Conservation (phyloP, 2,797 vertebrate genomes). For the Micropoecilia bifurca region DNA sequence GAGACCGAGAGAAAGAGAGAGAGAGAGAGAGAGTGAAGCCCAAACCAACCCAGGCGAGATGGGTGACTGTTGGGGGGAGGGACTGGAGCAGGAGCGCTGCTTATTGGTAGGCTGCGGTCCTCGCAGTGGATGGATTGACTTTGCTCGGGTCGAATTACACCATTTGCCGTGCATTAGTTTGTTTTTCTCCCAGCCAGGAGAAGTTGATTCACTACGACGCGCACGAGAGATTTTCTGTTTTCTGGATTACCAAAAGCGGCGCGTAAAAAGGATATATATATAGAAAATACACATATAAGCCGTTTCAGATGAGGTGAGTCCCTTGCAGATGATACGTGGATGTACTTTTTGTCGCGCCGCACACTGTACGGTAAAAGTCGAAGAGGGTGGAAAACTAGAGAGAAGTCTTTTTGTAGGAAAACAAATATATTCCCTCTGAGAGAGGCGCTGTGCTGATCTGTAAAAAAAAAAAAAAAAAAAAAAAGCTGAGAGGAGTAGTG, state of each 20-base stretch:
- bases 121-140: constrained; percentile 84
- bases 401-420: constrained; percentile 57
- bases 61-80: constrained; percentile 75
- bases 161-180: constrained; percentile 86
- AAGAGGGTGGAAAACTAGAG: constrained; percentile 32
- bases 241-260: constrained; percentile 60
- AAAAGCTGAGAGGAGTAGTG: constrained; percentile 66
- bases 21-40: constrained; percentile 46
- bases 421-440: constrained; percentile 47
- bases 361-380: constrained; percentile 60
- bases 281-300: background rate
- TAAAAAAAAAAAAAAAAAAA: constrained; percentile 18
- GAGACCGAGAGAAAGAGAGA: constrained; percentile 22
- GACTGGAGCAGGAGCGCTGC: constrained; percentile 72
- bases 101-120: constrained; percentile 76
- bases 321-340: constrained; percentile 45
- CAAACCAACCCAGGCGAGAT: constrained; percentile 64
- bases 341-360: constrained; percentile 49
- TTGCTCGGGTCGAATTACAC: constrained; percentile 90
- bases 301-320: constrained; percentile 85
- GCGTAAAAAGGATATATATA: constrained; percentile 59
- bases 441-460: constrained; percentile 54
- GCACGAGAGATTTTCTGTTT: constrained; percentile 24
- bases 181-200: constrained; percentile 83
- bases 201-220: constrained; percentile 75